A percentile compares a stretch with the other conserved stretches of the same genome.
These are phyloP conservation scores for Smutsia gigantea DNA, from an alignment of 2,797 vertebrate species.

Conservation along the genomic window DNA sequence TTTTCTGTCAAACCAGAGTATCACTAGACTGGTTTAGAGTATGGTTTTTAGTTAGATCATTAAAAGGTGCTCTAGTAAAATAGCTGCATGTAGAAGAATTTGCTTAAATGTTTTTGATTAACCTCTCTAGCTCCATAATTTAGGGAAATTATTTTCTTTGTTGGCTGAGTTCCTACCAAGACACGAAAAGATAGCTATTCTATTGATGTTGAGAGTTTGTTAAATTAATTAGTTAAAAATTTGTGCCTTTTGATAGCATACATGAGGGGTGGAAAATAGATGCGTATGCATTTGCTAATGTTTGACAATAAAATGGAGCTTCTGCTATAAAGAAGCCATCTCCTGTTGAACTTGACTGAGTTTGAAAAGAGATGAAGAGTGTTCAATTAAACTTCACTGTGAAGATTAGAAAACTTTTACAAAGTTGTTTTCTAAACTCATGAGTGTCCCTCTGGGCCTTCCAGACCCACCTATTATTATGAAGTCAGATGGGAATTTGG, in stretches of 20 bases:
- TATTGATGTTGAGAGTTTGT: not conserved
- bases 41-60: constrained; percentile 20
- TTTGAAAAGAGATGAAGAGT: not conserved
- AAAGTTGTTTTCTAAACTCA: not conserved
- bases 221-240: not conserved
- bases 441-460: not conserved
- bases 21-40: not conserved
- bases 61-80: not conserved
- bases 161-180: not conserved
- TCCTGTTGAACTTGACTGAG: not conserved
- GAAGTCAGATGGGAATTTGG: constrained; percentile 1
- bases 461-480: not conserved
- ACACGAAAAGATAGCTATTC: not conserved
- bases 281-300: not conserved
- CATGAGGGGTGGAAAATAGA: not conserved
- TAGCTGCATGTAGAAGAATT: constrained; percentile 37
- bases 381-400: constrained; percentile 36
- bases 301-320: not conserved
- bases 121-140: not conserved
- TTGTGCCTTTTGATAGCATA: not conserved
- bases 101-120: not conserved
- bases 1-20: constrained; percentile 16
- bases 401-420: constrained; percentile 29
- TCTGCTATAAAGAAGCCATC: not conserved
- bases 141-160: not conserved